These are phyloP conservation scores for Myotis lucifugus DNA, from an alignment of 2,113 vertebrate genomes.

Conservation along the genomic window DNA sequence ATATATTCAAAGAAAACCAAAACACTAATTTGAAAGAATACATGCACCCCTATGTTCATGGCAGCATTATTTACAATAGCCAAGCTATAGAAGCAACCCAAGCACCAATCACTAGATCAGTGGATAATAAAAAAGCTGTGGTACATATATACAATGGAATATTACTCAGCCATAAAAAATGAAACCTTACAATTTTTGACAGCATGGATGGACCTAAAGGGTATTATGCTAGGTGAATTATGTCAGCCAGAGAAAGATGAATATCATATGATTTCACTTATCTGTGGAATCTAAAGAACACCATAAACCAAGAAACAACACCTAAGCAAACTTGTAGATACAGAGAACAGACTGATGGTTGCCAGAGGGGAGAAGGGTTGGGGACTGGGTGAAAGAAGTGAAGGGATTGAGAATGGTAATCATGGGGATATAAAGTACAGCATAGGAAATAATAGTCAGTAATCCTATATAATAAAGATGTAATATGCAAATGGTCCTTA, in stretches of 20 bases:
- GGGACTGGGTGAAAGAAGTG: background rate
- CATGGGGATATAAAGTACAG: background rate
- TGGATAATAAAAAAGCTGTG: background rate
- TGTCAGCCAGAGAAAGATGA: background rate
- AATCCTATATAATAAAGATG: no score
- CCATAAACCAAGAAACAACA: background rate
- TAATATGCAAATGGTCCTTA: no score
- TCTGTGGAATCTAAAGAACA: background rate
- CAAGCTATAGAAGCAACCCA: background rate
- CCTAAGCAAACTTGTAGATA: background rate
- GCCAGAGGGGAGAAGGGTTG: background rate
- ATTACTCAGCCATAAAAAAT: background rate
- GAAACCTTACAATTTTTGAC: background rate
- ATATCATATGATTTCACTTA: background rate
- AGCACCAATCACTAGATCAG: background rate
- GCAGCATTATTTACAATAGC: background rate
- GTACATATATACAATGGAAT: background rate
- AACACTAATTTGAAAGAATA: background rate
- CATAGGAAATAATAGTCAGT: background rate
- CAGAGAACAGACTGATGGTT: background rate
- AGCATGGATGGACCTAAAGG: background rate
- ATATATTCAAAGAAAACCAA: background rate
- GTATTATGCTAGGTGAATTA: background rate
- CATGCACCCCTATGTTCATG: background rate
- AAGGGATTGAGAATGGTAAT: background rate